Conservation (phyloP, 2,888 invertebrate genomes). For the Leptopterna dolabrata region DNA sequence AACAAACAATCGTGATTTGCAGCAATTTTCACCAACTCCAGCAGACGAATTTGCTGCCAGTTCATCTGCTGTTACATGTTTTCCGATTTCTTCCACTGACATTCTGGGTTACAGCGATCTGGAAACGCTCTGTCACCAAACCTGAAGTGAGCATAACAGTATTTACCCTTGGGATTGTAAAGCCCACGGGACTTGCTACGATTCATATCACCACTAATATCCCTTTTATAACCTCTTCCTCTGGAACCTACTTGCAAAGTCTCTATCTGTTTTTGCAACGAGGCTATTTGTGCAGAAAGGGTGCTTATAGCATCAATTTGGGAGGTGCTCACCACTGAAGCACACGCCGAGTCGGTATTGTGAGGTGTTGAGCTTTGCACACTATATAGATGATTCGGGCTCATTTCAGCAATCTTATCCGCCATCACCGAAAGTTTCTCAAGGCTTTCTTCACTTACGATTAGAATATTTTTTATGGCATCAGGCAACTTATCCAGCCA, state of each 20-base stretch:
- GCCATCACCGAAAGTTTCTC: background rate
- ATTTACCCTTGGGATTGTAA: conserved; percentile 14
- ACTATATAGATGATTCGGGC: background rate
- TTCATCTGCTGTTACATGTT: background rate
- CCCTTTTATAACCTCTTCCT: too few relatives aligned
- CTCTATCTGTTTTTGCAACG: too few relatives aligned
- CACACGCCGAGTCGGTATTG: too few relatives aligned
- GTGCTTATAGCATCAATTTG: too few relatives aligned
- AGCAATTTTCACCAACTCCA: background rate
- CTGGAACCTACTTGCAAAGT: too few relatives aligned
- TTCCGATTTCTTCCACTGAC: conserved; percentile 17
- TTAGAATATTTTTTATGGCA: background rate
- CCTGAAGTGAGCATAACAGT: conserved; percentile 1
- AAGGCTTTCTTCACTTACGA: background rate
- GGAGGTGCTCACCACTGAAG: too few relatives aligned
- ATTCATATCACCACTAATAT: background rate
- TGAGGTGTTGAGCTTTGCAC: too few relatives aligned
- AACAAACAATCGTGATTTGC: conserved; percentile 36
- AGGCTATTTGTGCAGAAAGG: too few relatives aligned
- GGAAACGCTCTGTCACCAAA: background rate
- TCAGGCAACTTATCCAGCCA: conserved; percentile 37
- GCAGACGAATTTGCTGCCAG: background rate
- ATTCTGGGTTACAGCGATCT: background rate
- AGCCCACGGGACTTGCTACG: background rate
- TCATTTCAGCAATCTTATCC: background rate